These are phyloP conservation scores for Lithobius niger DNA, from an alignment of 1,140 invertebrate genomes.

Conservation along the genomic window DNA sequence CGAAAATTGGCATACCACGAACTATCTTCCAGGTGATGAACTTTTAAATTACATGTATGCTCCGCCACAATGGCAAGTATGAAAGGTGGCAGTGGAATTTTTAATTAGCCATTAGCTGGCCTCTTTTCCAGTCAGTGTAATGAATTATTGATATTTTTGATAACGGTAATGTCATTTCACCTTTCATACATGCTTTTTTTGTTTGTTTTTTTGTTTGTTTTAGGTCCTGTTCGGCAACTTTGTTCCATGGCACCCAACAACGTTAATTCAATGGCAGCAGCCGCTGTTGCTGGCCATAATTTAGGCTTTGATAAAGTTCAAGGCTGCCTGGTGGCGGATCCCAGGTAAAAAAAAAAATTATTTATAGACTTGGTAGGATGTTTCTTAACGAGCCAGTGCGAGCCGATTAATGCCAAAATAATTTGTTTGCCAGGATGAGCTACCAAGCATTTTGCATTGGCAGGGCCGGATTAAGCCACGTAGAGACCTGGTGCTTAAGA, in stretches of 20 bases:
- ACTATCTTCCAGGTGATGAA: too few species aligned
- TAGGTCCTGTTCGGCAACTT: conserved; percentile 39
- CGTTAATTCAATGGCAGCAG: conserved; percentile 46
- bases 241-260: conserved; percentile 48
- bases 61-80: too few species aligned
- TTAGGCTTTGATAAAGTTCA: conserved; percentile 45
- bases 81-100: too few species aligned
- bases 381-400: too few species aligned
- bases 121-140: not conserved
- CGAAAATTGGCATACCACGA: too few species aligned
- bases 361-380: too few species aligned
- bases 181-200: not conserved
- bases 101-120: conserved; percentile 10
- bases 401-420: too few species aligned
- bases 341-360: conserved; percentile 30
- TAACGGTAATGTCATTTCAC: not conserved
- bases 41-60: too few species aligned
- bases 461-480: too few species aligned
- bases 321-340: conserved; percentile 40
- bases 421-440: too few species aligned
- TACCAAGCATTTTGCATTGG: too few species aligned
- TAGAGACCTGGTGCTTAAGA: too few species aligned
- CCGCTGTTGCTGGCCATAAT: conserved; percentile 42
- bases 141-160: not conserved
- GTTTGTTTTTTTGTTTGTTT: not conserved